Percentiles rank a stretch among this genome's conserved stretches.
Evolutionary conservation across 2,888 invertebrate species (phyloP).

Genomic region (Epinotia brunnichana): DNA sequence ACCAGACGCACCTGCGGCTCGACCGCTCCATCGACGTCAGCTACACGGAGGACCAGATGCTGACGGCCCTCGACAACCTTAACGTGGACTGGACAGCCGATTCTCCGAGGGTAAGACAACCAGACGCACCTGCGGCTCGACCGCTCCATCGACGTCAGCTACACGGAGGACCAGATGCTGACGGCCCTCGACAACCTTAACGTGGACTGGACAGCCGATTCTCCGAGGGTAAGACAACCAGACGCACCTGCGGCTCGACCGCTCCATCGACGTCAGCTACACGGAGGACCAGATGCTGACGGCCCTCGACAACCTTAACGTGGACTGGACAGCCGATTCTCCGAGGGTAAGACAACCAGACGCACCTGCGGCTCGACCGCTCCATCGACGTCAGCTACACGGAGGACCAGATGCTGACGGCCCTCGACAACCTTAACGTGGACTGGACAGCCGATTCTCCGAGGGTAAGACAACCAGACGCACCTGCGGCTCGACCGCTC

Average conservation of each 20-base stretch:
- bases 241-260: conserved; percentile 64
- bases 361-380: conserved; percentile 64
- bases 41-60: conserved; percentile 78
- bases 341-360: conserved; percentile 67
- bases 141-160: conserved; percentile 76
- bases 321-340: conserved; percentile 69
- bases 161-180: conserved; percentile 77
- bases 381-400: conserved; percentile 78
- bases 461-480: conserved; percentile 67
- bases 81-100: conserved; percentile 67
- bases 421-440: conserved; percentile 69
- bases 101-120: conserved; percentile 69
- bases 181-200: conserved; percentile 71
- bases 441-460: conserved; percentile 68
- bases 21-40: conserved; percentile 77
- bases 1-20: conserved; percentile 62
- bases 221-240: conserved; percentile 67
- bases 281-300: conserved; percentile 77
- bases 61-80: conserved; percentile 70
- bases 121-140: conserved; percentile 65
- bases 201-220: conserved; percentile 69
- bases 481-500: conserved; percentile 68
- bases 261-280: conserved; percentile 76
- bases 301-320: conserved; percentile 69
- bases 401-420: conserved; percentile 75